Evolutionary conservation across 2,113 vertebrate genomes (phyloP).

Genomic region (Tragelaphus buxtoni): DNA sequence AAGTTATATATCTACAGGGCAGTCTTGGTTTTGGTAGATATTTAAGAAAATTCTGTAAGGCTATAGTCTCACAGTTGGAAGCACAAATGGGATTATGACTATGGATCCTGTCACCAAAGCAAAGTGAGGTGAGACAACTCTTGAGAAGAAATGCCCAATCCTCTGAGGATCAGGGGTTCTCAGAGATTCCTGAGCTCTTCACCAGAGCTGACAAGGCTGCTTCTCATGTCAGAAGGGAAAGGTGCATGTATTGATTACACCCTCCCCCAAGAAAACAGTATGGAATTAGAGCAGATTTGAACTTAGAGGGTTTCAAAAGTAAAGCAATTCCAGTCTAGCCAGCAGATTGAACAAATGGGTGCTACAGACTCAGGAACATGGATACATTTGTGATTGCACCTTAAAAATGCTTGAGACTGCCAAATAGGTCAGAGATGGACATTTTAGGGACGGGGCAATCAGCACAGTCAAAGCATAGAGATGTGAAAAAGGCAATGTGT

Average conservation of each 20-base stretch:
- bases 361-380: background rate
- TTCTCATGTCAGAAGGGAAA: slow-evolving; percentile 10
- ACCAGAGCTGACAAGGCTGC: background rate
- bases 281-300: background rate
- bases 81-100: background rate
- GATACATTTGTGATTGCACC: background rate
- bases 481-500: background rate
- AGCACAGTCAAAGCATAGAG: background rate
- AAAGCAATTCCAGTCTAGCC: background rate
- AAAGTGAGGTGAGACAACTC: background rate
- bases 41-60: background rate
- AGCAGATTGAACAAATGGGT: background rate
- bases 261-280: background rate
- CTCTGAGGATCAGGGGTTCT: background rate
- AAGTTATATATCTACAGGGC: background rate
- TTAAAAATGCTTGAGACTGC: background rate
- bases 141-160: background rate
- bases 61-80: background rate
- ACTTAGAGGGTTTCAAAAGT: background rate
- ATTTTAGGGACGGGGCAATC: background rate
- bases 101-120: background rate
- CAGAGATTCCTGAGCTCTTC: background rate
- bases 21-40: slow-evolving; percentile 31
- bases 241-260: background rate
- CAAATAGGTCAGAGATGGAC: background rate